These are phyloP conservation scores for Sterrhoptilus dennistouni DNA, from an alignment of 2,113 vertebrate species.

Conservation along the genomic window DNA sequence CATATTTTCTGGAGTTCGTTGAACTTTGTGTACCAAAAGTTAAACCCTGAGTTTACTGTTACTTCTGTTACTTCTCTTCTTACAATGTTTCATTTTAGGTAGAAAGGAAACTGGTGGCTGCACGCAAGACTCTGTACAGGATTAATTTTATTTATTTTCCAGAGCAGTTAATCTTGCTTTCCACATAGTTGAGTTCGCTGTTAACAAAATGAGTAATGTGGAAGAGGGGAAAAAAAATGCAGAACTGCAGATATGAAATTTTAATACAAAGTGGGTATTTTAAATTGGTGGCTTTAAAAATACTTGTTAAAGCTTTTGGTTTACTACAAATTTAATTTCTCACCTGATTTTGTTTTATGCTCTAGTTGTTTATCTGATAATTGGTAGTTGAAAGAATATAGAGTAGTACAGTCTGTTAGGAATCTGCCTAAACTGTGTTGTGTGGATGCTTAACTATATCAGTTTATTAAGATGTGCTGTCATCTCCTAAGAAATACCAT, in stretches of 20 bases:
- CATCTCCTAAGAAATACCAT: neutral
- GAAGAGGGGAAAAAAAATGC: neutral
- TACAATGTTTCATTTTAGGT: accelerated
- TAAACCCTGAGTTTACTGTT: neutral
- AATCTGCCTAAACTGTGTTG: neutral
- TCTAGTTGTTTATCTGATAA: neutral
- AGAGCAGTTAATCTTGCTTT: neutral
- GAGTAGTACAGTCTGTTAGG: neutral
- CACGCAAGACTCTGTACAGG: neutral
- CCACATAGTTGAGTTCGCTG: neutral
- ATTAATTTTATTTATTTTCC: neutral
- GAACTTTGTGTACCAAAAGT: neutral
- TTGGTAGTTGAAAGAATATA: neutral
- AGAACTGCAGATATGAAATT: neutral
- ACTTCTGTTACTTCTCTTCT: neutral
- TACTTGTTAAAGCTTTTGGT: neutral
- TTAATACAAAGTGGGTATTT: neutral
- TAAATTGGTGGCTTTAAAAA: neutral
- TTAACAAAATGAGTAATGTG: neutral
- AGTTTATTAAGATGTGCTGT: neutral
- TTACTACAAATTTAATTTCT: neutral
- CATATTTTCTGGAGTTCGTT: neutral
- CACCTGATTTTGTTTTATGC: neutral
- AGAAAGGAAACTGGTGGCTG: neutral
- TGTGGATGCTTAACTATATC: neutral